phyloP scores from a whole-genome alignment of 2,797 vertebrate species.

The Enteromius anoplus region DNA sequence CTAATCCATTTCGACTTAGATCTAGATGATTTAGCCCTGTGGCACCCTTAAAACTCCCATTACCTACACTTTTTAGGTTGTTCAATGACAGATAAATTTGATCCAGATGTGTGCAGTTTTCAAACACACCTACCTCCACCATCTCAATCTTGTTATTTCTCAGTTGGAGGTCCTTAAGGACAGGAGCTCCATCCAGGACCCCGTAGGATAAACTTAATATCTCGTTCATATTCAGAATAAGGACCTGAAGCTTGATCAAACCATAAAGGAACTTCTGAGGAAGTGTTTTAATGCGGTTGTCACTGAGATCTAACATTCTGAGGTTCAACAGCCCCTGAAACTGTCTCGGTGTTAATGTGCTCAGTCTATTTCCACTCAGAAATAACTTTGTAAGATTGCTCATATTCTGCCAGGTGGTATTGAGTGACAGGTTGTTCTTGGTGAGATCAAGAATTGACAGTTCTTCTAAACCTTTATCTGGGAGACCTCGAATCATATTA shows the following conservation, averaged over 20 bases:
- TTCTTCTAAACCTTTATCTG: slow-evolving; percentile 62
- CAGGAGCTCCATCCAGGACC: slow-evolving; percentile 58
- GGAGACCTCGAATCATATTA: slow-evolving; percentile 68
- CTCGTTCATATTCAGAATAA: slow-evolving; percentile 68
- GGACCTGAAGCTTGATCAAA: slow-evolving; percentile 60
- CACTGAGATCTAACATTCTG: slow-evolving; percentile 68
- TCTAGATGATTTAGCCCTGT: slow-evolving; percentile 64
- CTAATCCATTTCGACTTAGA: slow-evolving; percentile 68
- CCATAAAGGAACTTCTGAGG: slow-evolving; percentile 61
- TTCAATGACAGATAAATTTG: slow-evolving; percentile 69
- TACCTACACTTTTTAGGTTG: slow-evolving; percentile 49
- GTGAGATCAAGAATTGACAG: slow-evolving; percentile 71
- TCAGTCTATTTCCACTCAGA: slow-evolving; percentile 66
- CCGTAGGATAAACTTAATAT: slow-evolving; percentile 61
- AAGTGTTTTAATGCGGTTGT: slow-evolving; percentile 66
- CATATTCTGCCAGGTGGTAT: slow-evolving; percentile 64
- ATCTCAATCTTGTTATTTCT: slow-evolving; percentile 63
- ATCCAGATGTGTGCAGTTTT: slow-evolving; percentile 56
- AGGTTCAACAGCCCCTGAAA: slow-evolving; percentile 65
- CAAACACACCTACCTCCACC: slow-evolving; percentile 66
- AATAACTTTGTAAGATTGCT: slow-evolving; percentile 64
- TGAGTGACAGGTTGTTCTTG: slow-evolving; percentile 61
- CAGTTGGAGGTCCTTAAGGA: slow-evolving; percentile 64
- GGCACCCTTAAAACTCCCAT: slow-evolving; percentile 62
- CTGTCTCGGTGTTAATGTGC: slow-evolving; percentile 46